Evolutionary conservation across 2,113 vertebrate species (phyloP).

Genomic region (Catagonus wagneri): DNA sequence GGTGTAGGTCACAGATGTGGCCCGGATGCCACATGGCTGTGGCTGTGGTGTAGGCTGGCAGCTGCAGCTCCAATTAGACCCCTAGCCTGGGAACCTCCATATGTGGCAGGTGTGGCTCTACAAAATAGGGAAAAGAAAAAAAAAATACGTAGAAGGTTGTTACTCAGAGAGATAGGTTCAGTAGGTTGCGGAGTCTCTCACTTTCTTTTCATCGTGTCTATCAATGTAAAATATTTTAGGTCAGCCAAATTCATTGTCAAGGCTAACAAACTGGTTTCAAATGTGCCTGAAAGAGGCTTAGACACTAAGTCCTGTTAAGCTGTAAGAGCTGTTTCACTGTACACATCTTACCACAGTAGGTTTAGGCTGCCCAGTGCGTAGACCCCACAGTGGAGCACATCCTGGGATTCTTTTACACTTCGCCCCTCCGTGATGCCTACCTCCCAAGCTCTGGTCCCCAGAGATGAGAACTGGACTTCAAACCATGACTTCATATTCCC

Average conservation of each 20-base stretch:
- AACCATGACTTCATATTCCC: not conserved
- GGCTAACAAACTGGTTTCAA: not conserved
- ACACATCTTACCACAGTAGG: not conserved
- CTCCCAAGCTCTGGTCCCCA: not conserved
- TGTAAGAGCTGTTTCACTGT: not conserved
- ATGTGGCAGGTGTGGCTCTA: too few species aligned
- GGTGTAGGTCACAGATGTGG: too few species aligned
- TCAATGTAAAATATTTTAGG: slow-evolving; percentile 4
- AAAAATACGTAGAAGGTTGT: not conserved
- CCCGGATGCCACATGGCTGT: too few species aligned
- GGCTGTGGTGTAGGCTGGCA: too few species aligned
- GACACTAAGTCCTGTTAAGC: not conserved
- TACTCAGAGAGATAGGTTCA: slow-evolving; percentile 11
- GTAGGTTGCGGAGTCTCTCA: not conserved
- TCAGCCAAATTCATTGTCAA: slow-evolving; percentile 13
- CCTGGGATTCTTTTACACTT: too few species aligned
- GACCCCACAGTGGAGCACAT: rapidly evolving
- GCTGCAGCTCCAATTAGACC: too few species aligned
- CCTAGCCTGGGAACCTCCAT: too few species aligned
- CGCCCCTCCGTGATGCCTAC: not conserved
- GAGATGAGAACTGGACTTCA: not conserved
- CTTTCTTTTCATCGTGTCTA: slow-evolving; percentile 5
- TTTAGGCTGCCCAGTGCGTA: not conserved
- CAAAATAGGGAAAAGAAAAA: too few species aligned
- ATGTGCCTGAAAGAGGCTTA: not conserved